Percentiles rank a stretch among this genome's conserved stretches.
These are phyloP conservation scores for Bacillus rossius DNA, from an alignment of 1,140 invertebrate species.

Conservation along the genomic window DNA sequence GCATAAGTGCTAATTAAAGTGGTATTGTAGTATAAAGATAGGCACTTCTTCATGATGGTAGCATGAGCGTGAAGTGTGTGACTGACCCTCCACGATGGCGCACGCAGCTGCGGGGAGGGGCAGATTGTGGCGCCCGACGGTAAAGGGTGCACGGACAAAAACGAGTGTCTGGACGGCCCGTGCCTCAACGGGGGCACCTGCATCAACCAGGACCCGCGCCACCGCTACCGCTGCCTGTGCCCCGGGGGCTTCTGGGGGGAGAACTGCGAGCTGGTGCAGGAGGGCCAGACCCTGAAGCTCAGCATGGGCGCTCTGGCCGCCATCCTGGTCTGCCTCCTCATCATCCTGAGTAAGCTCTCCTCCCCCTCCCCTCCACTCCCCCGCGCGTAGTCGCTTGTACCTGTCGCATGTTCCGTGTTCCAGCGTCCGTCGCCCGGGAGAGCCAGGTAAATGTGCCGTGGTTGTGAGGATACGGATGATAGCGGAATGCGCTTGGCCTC, in stretches of 20 bases:
- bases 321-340: constrained; percentile 88
- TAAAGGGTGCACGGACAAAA: constrained; percentile 88
- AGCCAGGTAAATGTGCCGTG: too few relatives aligned
- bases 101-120: constrained; percentile 80
- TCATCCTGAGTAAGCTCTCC: constrained; percentile 82
- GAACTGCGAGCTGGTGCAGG: constrained; percentile 88
- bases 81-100: neutral
- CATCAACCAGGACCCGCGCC: constrained; percentile 79
- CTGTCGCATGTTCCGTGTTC: too few relatives aligned
- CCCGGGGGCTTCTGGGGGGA: constrained; percentile 88
- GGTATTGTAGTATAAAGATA: too few relatives aligned
- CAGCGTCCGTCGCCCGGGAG: too few relatives aligned
- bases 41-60: too few relatives aligned
- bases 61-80: neutral
- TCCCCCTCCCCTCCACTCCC: neutral
- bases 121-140: constrained; percentile 80
- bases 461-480: too few relatives aligned
- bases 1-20: too few relatives aligned
- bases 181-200: constrained; percentile 87
- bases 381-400: too few relatives aligned
- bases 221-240: constrained; percentile 79
- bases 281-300: constrained; percentile 86
- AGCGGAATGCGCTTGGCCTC: neutral
- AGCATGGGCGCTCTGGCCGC: constrained; percentile 91
- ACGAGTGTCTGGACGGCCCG: constrained; percentile 88